Conservation (phyloP, 2,888 invertebrate species). For the Meghimatium bilineatum region DNA sequence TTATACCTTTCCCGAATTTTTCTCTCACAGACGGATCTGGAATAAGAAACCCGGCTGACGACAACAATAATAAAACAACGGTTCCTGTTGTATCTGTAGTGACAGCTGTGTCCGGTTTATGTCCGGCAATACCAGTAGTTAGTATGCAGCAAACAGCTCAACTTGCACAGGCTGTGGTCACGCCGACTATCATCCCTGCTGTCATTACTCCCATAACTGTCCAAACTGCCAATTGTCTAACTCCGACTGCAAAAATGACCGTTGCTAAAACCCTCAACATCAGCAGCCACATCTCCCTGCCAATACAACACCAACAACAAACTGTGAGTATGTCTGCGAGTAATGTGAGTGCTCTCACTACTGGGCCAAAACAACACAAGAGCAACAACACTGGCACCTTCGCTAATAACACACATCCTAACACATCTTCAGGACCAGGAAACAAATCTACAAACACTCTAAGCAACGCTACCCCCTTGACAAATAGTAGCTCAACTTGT, state of each 20-base stretch:
- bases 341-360: slow-evolving; percentile 25
- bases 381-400: neutral
- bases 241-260: slow-evolving; percentile 36
- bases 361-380: neutral
- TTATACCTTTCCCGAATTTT: slow-evolving; percentile 44
- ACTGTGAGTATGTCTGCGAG: slow-evolving; percentile 14
- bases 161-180: slow-evolving; percentile 30
- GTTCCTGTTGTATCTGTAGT: slow-evolving; percentile 45
- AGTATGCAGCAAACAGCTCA: slow-evolving; percentile 46
- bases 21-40: slow-evolving; percentile 36
- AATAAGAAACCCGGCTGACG: slow-evolving; percentile 31
- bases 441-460: slow-evolving; percentile 14
- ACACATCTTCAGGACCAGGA: neutral
- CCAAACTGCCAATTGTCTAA: slow-evolving; percentile 32
- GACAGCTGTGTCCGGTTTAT: slow-evolving; percentile 34
- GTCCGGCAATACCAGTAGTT: slow-evolving; percentile 43
- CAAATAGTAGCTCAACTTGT: neutral
- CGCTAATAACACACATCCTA: slow-evolving; percentile 1
- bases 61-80: slow-evolving; percentile 42
- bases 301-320: slow-evolving; percentile 16
- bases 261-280: slow-evolving; percentile 41
- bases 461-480: neutral
- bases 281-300: slow-evolving; percentile 26
- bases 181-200: slow-evolving; percentile 39
- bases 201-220: slow-evolving; percentile 43